Base-by-base conservation (phyloP, 2,113 vertebrate species). In the Verasper variegatus region DNA sequence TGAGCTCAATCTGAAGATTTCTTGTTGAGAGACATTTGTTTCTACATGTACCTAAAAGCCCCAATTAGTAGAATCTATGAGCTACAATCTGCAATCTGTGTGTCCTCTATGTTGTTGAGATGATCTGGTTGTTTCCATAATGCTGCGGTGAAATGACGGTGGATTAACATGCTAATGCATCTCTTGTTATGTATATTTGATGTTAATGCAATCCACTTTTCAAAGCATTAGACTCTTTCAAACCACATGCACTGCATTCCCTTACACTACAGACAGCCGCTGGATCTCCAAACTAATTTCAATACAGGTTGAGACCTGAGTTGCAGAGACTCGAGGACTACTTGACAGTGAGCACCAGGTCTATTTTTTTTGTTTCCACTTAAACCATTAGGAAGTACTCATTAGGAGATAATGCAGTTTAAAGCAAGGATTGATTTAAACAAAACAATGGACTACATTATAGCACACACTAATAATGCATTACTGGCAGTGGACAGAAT, bases 391-490 rank as follows among this genome's bases (percentile, higher is more conserved):
- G 21, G 37, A 88, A 76, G 42, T 42, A 74, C 76, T 85, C 79
- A 78, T 82, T 76, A 73, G n/a, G 55, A 86, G 82, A 78, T 79
- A 85, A 88, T 83, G 80, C 74, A 72, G 72, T 67, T 69, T 78
- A 68, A 68, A 70, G 70, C 4, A 9, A 15, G 12, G 64, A 81
- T 81, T 80, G 86, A 90, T 86, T 74, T 76, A 1, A 31, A 52
- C 70, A 51, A n/a, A 54, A 54, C 74, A 58, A 67, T 42, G 69
- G 59, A 56, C 60, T 45, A 37, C 82, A 76, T 86, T 76, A 82
- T 61, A 73, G 76, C 35, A 23, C 45, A 27, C 62, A 24, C 13
- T 68, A 52, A 57, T 70, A 60, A 78, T 14, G 79, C 54, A 70
- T 86, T 88, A 88, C 86, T 73, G 86, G 82, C 74, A 86, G 55